Base-by-base conservation (phyloP, 1,140 invertebrate genomes). In the Glossosoma conforme region DNA sequence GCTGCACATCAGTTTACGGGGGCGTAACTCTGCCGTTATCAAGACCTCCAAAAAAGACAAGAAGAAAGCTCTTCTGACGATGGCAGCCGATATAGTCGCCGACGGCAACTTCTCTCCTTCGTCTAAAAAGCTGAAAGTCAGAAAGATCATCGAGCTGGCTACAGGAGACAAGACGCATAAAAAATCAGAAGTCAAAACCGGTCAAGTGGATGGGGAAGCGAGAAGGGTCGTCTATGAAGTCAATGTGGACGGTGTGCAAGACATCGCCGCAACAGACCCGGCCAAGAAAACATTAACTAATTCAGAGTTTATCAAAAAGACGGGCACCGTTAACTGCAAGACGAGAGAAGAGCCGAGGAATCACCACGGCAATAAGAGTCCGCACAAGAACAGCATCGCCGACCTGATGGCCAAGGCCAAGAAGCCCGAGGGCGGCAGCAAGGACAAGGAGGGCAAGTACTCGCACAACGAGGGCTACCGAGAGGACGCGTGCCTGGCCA, bases 1-100 rank as follows among this genome's bases (percentile, higher is more conserved):
- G 2, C 72, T 94, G 61, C 91, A 93, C 64, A 93, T 94, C 60
- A 91, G 89, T 41, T 69, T 94, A 37, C 76, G 89, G 53, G 90
- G 90, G 6, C 75, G 87, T 35, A 91, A 91, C 69, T 86, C 87
- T 11, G 87, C 86, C n/a, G 87, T 93, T 22, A 90, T 93, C 40
- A 88, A 88, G 52, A 86, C 84, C 60, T 83, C 85, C 11, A 84
- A 85, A 47, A 87, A 87, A 57, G 84, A 87, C 42, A 81, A 81
- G 58, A 86, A 85, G 60, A 85, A 84, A 54, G 58, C 58, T 14
- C 40, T 56, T 13, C 52, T 24, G 24, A 62, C 35, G 48, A 61
- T 8, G 5, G 5, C 35, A 6, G 35, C 6, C 35, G 35, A 14
- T 14, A 8, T 13, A 6, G 5, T 37, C 35, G 11, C 13, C 14